Evolutionary conservation across 2,888 invertebrate genomes (phyloP).

Genomic region (Pseudococcus jackbeardsleyi): DNA sequence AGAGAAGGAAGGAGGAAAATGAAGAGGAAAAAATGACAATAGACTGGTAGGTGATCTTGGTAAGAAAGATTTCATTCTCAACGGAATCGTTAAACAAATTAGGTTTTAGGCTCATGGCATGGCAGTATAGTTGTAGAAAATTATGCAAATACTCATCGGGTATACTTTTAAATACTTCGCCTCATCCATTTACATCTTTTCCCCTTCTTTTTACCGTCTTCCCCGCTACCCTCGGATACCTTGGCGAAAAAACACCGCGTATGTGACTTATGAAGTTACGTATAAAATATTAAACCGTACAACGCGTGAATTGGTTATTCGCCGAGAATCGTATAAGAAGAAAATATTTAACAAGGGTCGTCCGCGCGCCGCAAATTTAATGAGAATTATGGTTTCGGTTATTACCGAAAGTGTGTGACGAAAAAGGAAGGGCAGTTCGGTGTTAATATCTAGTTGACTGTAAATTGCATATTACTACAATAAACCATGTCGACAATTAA

Average conservation of each 20-base stretch:
- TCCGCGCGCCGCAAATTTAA: slow-evolving; percentile 44
- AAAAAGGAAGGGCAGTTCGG: slow-evolving; percentile 59
- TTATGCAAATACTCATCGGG: slow-evolving; percentile 12
- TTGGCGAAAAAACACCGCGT: neutral
- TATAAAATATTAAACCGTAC: neutral
- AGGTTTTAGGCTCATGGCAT: slow-evolving; percentile 13
- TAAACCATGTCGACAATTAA: slow-evolving; percentile 65
- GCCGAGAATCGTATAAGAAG: slow-evolving; percentile 19
- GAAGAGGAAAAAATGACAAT: neutral
- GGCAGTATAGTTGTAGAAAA: neutral
- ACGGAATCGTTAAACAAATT: slow-evolving; percentile 62
- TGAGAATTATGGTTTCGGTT: slow-evolving; percentile 58
- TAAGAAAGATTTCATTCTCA: slow-evolving; percentile 51
- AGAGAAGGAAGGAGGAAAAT: neutral
- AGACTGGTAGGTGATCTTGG: slow-evolving; percentile 24
- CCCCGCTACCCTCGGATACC: neutral
- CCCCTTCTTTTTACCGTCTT: neutral
- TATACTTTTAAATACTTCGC: neutral
- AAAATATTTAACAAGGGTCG: slow-evolving; percentile 63
- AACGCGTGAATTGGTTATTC: slow-evolving; percentile 23
- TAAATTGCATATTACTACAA: slow-evolving; percentile 63
- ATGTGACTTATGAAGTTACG: neutral
- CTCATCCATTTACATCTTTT: neutral
- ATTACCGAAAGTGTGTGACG: slow-evolving; percentile 61
- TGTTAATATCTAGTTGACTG: slow-evolving; percentile 64